These are phyloP conservation scores for Gryon sp. DNA, from an alignment of 1,140 invertebrate genomes.

Conservation along the genomic window DNA sequence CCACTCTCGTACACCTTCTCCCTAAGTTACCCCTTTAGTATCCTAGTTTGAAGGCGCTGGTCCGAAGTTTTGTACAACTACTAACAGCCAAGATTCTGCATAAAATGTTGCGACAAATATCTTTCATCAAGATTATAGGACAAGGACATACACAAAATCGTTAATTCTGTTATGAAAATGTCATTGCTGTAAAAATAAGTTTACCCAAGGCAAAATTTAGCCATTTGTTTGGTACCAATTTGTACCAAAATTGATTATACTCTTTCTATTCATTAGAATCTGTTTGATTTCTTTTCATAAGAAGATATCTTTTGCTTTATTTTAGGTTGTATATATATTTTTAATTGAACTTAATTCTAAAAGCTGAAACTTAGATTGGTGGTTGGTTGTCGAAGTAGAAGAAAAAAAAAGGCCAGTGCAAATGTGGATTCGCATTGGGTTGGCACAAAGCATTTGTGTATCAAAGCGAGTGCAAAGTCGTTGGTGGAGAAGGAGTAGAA, in stretches of 20 bases:
- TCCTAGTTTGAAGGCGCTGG: constrained; percentile 61
- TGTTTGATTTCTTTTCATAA: too few species aligned
- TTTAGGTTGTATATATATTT: too few species aligned
- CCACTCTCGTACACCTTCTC: constrained; percentile 53
- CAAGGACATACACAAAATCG: too few species aligned
- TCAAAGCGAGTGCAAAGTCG: constrained; percentile 56
- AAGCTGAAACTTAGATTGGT: not conserved
- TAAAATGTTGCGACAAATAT: not conserved
- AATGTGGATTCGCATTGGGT: constrained; percentile 47
- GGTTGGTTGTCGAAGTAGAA: constrained; percentile 42
- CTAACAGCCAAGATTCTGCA: not conserved
- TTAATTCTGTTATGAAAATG: too few species aligned
- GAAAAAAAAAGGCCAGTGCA: constrained; percentile 29
- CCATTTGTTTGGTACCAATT: not conserved
- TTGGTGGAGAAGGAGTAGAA: constrained; percentile 59
- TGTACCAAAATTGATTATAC: too few species aligned
- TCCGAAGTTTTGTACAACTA: constrained; percentile 46
- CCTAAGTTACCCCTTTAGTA: constrained; percentile 54
- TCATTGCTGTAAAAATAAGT: too few species aligned
- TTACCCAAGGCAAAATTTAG: too few species aligned
- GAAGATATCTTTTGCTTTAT: too few species aligned
- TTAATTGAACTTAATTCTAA: too few species aligned
- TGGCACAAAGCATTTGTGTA: constrained; percentile 56
- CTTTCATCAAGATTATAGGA: too few species aligned
- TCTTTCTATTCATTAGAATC: too few species aligned